Evolutionary conservation across 2,888 invertebrate species (phyloP).

Genomic region (Eubasilissa splendida): DNA sequence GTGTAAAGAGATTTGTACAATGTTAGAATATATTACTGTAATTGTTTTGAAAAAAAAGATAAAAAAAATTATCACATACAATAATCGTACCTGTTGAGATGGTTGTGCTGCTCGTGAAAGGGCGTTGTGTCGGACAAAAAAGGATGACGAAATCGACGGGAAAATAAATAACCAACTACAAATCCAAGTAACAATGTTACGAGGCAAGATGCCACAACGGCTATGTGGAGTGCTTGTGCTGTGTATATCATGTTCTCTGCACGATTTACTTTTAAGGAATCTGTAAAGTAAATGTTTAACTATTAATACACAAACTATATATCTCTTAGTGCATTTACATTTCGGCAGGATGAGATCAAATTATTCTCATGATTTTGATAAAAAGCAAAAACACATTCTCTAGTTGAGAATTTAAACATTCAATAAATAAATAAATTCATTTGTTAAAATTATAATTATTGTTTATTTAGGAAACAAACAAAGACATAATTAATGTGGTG

Average conservation of each 20-base stretch:
- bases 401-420: too few species aligned
- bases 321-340: neutral
- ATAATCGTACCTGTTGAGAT: constrained; percentile 77
- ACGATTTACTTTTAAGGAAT: constrained; percentile 70
- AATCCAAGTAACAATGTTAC: constrained; percentile 88
- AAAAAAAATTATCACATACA: constrained; percentile 22
- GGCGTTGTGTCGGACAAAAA: constrained; percentile 82
- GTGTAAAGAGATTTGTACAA: too few species aligned
- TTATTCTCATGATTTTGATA: neutral
- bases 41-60: neutral
- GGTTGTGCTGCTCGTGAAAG: constrained; percentile 84
- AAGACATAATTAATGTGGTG: too few species aligned
- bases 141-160: constrained; percentile 82
- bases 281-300: constrained; percentile 61
- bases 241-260: constrained; percentile 82
- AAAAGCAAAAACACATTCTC: too few species aligned
- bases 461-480: neutral
- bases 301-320: neutral
- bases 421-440: too few species aligned
- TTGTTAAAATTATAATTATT: too few species aligned
- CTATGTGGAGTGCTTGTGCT: constrained; percentile 85
- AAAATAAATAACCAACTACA: constrained; percentile 87
- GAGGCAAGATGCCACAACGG: constrained; percentile 85
- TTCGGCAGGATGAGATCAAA: too few species aligned
- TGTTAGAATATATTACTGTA: neutral